Evolutionary conservation across 2,113 vertebrate species (phyloP), one percentile per base, ranked within the genome.

Genomic region (Talpa occidentalis): DNA sequence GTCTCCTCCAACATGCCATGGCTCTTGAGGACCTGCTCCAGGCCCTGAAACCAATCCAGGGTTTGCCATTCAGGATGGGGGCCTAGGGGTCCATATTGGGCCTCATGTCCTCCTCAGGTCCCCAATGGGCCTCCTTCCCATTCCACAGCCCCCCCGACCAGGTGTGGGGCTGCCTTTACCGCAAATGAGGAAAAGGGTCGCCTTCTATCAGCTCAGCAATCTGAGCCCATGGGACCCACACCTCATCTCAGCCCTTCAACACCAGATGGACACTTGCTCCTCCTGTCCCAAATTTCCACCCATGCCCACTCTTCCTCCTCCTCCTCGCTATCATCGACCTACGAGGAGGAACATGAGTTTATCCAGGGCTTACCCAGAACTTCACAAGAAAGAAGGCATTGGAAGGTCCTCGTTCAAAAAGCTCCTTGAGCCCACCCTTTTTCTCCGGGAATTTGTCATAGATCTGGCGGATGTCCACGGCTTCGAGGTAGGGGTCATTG

Each of bases 391-490:
- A 99, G 97, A 99, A 99, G 54, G 99, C 98, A 28, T 99, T 99
- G 85, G 98, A 97, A n/a, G 99, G 99, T 83, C 99, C 99, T 81
- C 98, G 99, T 97, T 99, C 99, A 95, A 99, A 99, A 85, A 99
- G 98, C 96, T 99, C 99, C 98, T 99, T 99, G 97, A 99, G 98
- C 56, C 99, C 99, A 4, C 99, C 99, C 97, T 99, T 99, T 95
- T 99, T 99, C 97, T 99, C 99, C 0, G 99, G 99, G 97, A 99
- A 99, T 96, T 99, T 99, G 98, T 99, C 99, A 66, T 99, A 99
- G 97, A 99, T 99, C 98, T 99, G 99, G 91, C 99, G 98, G 96
- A 99, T 98, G 97, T 99, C 99, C 97, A 99, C 99, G 0, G 99
- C 99, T 98, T 99, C 99, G 93, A 99, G 99, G 98, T 98, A 99